Conservation (phyloP, 2,797 vertebrate species). For the Sebastes taczanowskii region DNA sequence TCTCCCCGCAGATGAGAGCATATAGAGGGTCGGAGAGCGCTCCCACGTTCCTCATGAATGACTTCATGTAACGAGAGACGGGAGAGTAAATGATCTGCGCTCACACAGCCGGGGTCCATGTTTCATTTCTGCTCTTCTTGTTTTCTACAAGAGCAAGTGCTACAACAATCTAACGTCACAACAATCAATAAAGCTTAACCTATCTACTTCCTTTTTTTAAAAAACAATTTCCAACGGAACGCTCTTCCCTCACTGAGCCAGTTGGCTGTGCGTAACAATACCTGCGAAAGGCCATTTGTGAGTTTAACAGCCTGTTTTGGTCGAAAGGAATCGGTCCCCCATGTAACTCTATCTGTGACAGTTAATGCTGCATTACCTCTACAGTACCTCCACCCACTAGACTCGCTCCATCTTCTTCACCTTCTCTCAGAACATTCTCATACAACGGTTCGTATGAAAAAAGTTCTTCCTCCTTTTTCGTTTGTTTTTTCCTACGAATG, state of each 20-base stretch:
- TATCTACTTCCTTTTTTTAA: neutral
- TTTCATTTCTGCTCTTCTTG: constrained; percentile 24
- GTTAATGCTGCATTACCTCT: constrained; percentile 42
- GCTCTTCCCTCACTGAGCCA: neutral
- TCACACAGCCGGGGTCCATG: constrained; percentile 28
- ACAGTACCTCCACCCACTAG: constrained; percentile 15
- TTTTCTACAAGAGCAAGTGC: constrained; percentile 38
- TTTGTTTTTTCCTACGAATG: no score
- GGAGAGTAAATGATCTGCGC: constrained; percentile 41
- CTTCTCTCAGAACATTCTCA: neutral
- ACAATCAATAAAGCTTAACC: constrained; percentile 35
- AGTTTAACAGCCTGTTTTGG: constrained; percentile 47
- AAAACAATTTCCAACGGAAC: neutral
- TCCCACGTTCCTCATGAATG: constrained; percentile 62
- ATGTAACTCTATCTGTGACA: constrained; percentile 62
- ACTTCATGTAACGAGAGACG: constrained; percentile 69
- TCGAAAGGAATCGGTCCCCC: constrained; percentile 27
- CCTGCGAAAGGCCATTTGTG: constrained; percentile 38
- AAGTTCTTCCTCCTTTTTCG: no score
- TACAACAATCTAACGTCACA: constrained; percentile 43
- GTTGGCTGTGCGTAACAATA: constrained; percentile 13
- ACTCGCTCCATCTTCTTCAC: constrained; percentile 2
- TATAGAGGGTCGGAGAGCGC: constrained; percentile 10
- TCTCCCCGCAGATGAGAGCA: constrained; percentile 23
- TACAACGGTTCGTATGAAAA: no score